Base-by-base conservation (phyloP, 2,888 invertebrate species). In the Microdon myrmicae region DNA sequence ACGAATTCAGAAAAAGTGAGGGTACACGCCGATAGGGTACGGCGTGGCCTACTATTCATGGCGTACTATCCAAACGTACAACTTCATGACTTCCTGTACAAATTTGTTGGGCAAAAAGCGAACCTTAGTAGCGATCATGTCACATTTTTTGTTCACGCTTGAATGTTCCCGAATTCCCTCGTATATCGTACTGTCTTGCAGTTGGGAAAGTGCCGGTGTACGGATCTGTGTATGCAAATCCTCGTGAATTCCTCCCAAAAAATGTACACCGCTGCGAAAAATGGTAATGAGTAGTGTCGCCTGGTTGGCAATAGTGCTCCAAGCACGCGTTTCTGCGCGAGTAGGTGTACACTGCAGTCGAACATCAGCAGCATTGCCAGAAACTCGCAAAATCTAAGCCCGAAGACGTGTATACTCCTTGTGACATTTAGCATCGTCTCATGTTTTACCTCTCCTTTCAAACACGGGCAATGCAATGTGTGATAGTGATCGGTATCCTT, bases 71-170 rank as follows among this genome's bases (percentile, higher is more conserved):
- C n/a, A n/a, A n/a, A n/a, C 38, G 29, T 44, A 39, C 56, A 64
- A 58, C 29, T 59, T 59, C 66, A 66, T 66, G 66, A 66, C 66
- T 66, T 66, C 66, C 66, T 54, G 59, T 66, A 66, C 66, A 66
- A 66, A 66, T 66, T 59, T 59, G 53, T 31, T 34, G 47, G 38
- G 22, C 7, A 28, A 25, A 29, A 37, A 23, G 38, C 8, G 12
- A 9, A 12, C 14, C 34, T 5, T 4, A 49, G 45, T 41, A 64
- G 22, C 26, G 51, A 53, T 29, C 66, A 54, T 66, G 66, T 66
- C 66, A 58, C 58, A 66, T 66, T 66, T 66, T 66, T 66, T 66
- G 59, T 66, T 66, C 66, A 66, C 66, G 66, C 66, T 59, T 66
- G 59, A 66, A 66, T 59, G 66, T 66, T 48, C 53, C 66, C 66